Conservation (phyloP, 1,140 invertebrate genomes). For the Drosophila oshimai region DNA sequence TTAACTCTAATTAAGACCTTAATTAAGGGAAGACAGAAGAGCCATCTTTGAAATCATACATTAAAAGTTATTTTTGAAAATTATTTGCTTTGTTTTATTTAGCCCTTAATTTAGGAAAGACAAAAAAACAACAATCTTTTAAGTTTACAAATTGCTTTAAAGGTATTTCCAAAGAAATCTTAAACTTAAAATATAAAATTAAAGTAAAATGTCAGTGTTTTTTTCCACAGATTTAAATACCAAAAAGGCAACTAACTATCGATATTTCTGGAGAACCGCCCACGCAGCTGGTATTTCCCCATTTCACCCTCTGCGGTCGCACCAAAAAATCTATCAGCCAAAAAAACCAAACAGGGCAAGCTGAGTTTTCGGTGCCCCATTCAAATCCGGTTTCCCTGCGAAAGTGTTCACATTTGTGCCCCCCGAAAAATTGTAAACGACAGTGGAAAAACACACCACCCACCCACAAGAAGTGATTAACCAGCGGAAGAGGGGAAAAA, state of each 20-base stretch:
- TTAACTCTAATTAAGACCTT: no score
- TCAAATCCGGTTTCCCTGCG: constrained; percentile 32
- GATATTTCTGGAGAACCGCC: not conserved
- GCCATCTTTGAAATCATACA: no score
- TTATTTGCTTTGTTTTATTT: no score
- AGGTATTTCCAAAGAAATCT: no score
- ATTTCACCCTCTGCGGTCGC: not conserved
- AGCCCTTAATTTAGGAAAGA: no score
- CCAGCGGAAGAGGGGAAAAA: not conserved
- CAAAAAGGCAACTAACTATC: not conserved
- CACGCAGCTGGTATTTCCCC: not conserved
- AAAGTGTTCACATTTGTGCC: constrained; percentile 7
- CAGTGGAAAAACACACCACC: not conserved
- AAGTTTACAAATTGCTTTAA: no score
- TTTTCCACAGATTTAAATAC: no score
- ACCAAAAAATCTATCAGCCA: not conserved
- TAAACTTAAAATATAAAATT: no score
- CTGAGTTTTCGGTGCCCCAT: constrained; percentile 1
- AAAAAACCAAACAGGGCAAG: constrained; percentile 6
- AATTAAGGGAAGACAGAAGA: no score
- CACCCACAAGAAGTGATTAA: not conserved
- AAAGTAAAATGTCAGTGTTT: no score
- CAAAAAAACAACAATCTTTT: no score
- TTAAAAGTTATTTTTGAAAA: no score
- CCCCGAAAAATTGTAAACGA: not conserved